Evolutionary conservation across 2,888 invertebrate species (phyloP), one percentile per base, ranked within the genome.

Genomic region (Harpagoxenus sublaevis): DNA sequence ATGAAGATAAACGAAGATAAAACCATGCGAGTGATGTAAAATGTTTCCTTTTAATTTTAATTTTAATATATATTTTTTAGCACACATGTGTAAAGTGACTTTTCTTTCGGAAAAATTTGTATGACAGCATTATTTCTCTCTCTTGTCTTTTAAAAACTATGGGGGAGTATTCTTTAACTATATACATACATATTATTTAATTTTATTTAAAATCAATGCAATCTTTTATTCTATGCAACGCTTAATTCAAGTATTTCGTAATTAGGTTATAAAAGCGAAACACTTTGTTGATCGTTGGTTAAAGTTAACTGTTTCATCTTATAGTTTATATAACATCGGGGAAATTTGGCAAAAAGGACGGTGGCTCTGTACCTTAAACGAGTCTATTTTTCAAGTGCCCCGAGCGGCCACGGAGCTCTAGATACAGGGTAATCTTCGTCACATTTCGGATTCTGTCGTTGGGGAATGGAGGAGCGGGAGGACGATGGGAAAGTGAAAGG

Each of bases 341-440:
- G 18, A 28, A 60, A 70, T 70, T 57, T 45, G 73, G 39, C 53
- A 65, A 31, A 81, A 84, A 87, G 78, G 73, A 82, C 68, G 84
- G 86, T 55, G 74, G 84, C 78, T 83, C 12, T 45, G 35, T 79
- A 18, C 12, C 28, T 71, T 82, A 77, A 74, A 60, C 73, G 84
- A 77, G 81, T 74, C 85, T 81, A 89, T 86, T 86, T 89, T 89
- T 86, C 88, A 86, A 86, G 55, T 68, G 83, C 62, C 48, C 81
- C 82, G 81, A 89, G 71, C 84, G 63, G 42, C 84, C 84, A 74
- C 85, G 78, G 39, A 84, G 78, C 86, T 83, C 53, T 84, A 89
- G 84, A 86, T 85, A 78, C 86, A 82, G 71, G 84, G 84, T 88
- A 86, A 88, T 90, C 84, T 86, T 88, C 87, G 90, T 86, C 83